These are phyloP conservation scores for Poecile atricapillus DNA, from an alignment of 2,113 vertebrate genomes.

Conservation along the genomic window DNA sequence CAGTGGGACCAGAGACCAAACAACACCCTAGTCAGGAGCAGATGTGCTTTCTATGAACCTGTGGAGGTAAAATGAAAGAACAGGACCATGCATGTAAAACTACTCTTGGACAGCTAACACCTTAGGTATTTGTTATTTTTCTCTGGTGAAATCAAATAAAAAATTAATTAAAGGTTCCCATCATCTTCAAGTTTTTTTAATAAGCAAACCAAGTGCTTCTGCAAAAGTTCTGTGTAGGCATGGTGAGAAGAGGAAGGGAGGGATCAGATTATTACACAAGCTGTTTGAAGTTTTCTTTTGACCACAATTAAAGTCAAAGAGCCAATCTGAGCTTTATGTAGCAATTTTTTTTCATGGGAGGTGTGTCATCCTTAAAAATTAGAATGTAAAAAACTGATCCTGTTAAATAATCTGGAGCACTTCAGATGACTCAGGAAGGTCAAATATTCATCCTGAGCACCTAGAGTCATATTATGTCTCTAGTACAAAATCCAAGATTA, in stretches of 20 bases:
- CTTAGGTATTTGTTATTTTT: background rate
- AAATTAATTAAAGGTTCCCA: constrained; percentile 20
- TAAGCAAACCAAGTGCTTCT: background rate
- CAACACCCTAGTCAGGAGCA: background rate
- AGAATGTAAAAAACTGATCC: background rate
- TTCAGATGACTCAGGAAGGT: background rate
- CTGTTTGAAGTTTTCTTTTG: constrained; percentile 8
- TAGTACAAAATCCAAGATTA: background rate
- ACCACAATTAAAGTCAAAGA: background rate
- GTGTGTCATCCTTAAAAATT: background rate
- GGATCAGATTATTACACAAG: background rate
- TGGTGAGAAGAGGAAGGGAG: background rate
- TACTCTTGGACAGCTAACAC: background rate
- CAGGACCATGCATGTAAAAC: background rate
- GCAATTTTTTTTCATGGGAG: background rate
- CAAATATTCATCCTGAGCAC: background rate
- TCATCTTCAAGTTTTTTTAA: background rate
- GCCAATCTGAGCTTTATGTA: background rate
- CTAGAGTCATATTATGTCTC: background rate
- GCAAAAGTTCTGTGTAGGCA: background rate
- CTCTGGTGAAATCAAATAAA: constrained; percentile 2
- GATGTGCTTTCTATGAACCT: background rate
- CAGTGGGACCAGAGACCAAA: background rate
- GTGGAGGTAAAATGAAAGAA: background rate
- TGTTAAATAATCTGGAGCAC: background rate